Base-by-base conservation (phyloP, 2,888 invertebrate species). In the Ypsolopha scabrella region DNA sequence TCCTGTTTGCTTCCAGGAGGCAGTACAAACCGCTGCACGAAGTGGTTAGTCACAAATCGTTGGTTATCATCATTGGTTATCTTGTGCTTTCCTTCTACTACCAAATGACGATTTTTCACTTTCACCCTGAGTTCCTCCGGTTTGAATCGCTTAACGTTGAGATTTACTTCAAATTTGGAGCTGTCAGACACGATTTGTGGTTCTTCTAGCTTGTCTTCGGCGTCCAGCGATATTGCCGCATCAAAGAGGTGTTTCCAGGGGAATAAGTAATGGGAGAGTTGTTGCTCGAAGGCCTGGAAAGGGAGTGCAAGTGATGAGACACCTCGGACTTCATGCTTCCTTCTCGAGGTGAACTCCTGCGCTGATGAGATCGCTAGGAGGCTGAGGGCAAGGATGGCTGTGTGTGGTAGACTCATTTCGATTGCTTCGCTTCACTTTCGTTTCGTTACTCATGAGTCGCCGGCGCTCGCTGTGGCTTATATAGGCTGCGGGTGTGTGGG, bases 181-280 rank as follows among this genome's bases (percentile, higher is more conserved):
- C 67, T 61, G 51, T 75, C 75, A 1, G 81, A 76, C n/a, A 70
- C 58, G 1, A 85, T 78, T 56, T 80, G 70, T 0, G 83, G 79
- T 54, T 82, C 80, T 52, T 80, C 79, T 7, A 80, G 55, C 51
- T 63, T 65, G 46, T 78, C 71, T 45, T 78, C 75, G 9, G 65
- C 61, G 52, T 78, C 75, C 37, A 79, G 53, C 7, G 74, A 68
- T 1, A 77, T 74, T 13, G 80, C 76, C 6, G 80, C 76, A 54
- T 67, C 67, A 50, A 83, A 67, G 35, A 85, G 69, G 55, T 80
- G 78, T 55, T 71, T 78, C 83, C 83, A 86, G 4, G 83, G 82
- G 85, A 82, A 82, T 45, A 83, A 66, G 57, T 80, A 75, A 61
- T 79, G 75, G 63, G 77, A 70, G 41, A 85, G 61, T 36, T 81